Base-by-base conservation (phyloP, 2,888 invertebrate genomes). In the Cheiracanthium punctorium region DNA sequence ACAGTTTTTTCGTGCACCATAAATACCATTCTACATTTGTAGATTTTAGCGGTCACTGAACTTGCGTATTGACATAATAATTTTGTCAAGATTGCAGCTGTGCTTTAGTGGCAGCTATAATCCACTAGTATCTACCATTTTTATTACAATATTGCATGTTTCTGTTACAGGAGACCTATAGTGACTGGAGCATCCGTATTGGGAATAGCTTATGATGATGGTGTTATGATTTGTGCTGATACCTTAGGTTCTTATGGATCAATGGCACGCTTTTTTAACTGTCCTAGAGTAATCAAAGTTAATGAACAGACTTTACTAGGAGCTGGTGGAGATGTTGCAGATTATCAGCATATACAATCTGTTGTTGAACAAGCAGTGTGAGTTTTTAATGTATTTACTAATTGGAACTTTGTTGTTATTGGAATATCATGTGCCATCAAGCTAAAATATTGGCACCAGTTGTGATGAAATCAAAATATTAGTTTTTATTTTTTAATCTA, bases 311-410 rank as follows among this genome's bases (percentile, higher is more conserved):
- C 96, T 32, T 93, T 99, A 73, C 92, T 99, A 14, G 98, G 97
- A 0, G 96, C 96, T 79, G 95, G 96, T 80, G 99, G 99, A 1
- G 99, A 99, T 92, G 98, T 97, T 91, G 99, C 98, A 10, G 99
- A 99, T 92, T 99, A 95, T 91, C 99, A 99, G 92, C 97, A 95
- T 91, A 93, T 98, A 82, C 95, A 95, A 91, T 95, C 95, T 89
- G 94, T 96, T 87, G 95, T 98, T 90, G 95, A 97, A 90, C 96
- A 96, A 91, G 96, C 96, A 93, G 95, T 96, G 96, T 96, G 92
- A 93, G 94, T 93, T 30, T 69, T 69, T n/a, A n/a, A 69, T 58
- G n/a, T 33, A 1, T 65, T 29, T 12, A 29, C 20, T 7, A 64
- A 24, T 24, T n/a, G 24, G 10, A 20, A 5, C n/a, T n/a, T n/a